Base-by-base conservation (phyloP, 2,797 vertebrate genomes). In the Acanthurus lineatus region DNA sequence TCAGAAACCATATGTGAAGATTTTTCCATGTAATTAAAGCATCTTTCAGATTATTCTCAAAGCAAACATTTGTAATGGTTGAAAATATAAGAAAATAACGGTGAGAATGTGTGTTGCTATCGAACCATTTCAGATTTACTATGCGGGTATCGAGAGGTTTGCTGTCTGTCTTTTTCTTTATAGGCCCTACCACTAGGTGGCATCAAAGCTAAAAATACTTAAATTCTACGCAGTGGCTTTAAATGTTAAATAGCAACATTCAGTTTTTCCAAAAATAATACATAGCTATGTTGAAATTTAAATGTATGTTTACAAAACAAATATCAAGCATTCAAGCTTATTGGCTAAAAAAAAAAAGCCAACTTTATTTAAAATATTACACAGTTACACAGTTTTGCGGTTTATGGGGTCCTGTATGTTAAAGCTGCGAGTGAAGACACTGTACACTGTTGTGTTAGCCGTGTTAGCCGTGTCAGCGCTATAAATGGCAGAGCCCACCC, bases 401-500 rank as follows among this genome's bases (percentile, higher is more conserved):
- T 83, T 57, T 14, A 16, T 10, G 16, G 57, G 22, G 25, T 69
- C 6, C 49, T 64, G 32, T 52, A 47, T 74, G 62, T 56, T 75
- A 49, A 59, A 75, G 40, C 68, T n/a, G 51, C 69, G 69, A 3
- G 57, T 48, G n/a, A 56, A 71, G 76, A 61, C n/a, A 25, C 32
- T 22, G 49, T 28, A 42, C 65, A 52, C 73, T 74, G 77, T 81
- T 85, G 61, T 79, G 78, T 85, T 84, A 77, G 73, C 81, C 3
- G 61, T 79, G 78, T 85, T 84, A 77, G 73, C 81, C 3, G 28
- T 25, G 68, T 58, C 70, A 35, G 28, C 25, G 86, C 91, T 91
- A 90, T 91, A 92, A 93, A 91, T 90, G 90, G 88, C 80, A 80
- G 72, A 72, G 71, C 66, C 75, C 56, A 32, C 59, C 69, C 42